phyloP scores from a whole-genome alignment of 2,113 vertebrate species.

The Hemibagrus wyckioides region DNA sequence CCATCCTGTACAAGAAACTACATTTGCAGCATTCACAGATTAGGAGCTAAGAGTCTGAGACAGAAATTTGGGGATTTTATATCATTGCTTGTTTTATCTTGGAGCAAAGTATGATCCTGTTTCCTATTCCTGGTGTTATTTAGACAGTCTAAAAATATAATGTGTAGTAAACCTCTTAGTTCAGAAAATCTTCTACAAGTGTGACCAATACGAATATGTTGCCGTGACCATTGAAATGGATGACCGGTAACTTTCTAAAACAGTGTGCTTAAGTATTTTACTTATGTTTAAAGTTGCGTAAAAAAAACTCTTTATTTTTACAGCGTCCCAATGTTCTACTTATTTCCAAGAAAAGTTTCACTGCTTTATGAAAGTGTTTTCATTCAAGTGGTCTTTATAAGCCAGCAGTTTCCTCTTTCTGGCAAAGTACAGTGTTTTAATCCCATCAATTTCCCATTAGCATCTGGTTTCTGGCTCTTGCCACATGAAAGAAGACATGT shows the following conservation, averaged over 20 bases:
- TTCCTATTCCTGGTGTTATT: neutral
- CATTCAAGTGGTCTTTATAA: slow-evolving; percentile 28
- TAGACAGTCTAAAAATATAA: neutral
- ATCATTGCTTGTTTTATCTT: neutral
- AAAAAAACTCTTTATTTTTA: neutral
- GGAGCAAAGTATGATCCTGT: neutral
- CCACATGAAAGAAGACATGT: slow-evolving; percentile 75
- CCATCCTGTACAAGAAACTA: neutral
- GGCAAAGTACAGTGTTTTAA: slow-evolving; percentile 72
- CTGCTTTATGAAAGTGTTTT: slow-evolving; percentile 23
- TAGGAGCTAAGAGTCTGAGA: neutral
- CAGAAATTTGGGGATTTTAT: neutral
- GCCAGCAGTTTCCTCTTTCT: slow-evolving; percentile 60
- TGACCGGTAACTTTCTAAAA: neutral
- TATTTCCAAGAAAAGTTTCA: slow-evolving; percentile 3
- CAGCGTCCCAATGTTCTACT: neutral
- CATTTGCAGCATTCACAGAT: neutral
- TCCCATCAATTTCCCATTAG: slow-evolving; percentile 79
- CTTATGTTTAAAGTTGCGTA: neutral
- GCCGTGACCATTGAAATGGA: neutral
- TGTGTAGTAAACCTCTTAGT: neutral
- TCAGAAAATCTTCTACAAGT: neutral
- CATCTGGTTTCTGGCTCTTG: slow-evolving; percentile 69
- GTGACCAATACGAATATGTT: neutral
- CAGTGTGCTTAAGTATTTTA: neutral